Evolutionary conservation across 1,140 invertebrate species (phyloP).

Genomic region (Calliopsis andreniformis): DNA sequence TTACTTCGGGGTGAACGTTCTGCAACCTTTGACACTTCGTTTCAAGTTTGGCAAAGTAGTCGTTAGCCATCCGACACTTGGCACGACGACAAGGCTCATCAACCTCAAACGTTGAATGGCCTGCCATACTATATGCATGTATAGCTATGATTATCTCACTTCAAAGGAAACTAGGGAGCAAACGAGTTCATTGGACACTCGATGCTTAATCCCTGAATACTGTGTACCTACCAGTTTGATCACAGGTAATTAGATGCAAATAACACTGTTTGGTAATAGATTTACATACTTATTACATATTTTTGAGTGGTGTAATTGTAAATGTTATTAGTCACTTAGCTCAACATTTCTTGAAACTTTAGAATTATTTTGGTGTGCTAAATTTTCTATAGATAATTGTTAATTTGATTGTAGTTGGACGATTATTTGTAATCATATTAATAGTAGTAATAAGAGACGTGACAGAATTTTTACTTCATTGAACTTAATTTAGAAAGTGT

Average conservation of each 20-base stretch:
- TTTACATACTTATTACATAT: too few relatives aligned
- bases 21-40: slow-evolving; percentile 36
- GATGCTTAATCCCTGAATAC: slow-evolving; percentile 4
- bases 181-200: slow-evolving; percentile 5
- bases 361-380: too few relatives aligned
- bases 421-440: too few relatives aligned
- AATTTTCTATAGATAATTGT: too few relatives aligned
- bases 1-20: slow-evolving; percentile 31
- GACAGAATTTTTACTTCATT: too few relatives aligned
- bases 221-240: neutral
- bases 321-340: too few relatives aligned
- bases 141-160: slow-evolving; percentile 1
- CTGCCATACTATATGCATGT: neutral
- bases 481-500: too few relatives aligned
- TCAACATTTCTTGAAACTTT: too few relatives aligned
- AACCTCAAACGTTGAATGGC: neutral
- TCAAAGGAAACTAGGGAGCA: neutral
- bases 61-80: slow-evolving; percentile 32
- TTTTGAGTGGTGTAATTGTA: too few relatives aligned
- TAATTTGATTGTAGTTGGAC: too few relatives aligned
- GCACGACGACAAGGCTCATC: slow-evolving; percentile 24
- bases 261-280: neutral
- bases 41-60: slow-evolving; percentile 31
- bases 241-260: neutral
- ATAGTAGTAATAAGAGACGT: too few relatives aligned